These are phyloP conservation scores for Myotis myotis DNA, from an alignment of 2,797 vertebrate genomes.

Conservation along the genomic window DNA sequence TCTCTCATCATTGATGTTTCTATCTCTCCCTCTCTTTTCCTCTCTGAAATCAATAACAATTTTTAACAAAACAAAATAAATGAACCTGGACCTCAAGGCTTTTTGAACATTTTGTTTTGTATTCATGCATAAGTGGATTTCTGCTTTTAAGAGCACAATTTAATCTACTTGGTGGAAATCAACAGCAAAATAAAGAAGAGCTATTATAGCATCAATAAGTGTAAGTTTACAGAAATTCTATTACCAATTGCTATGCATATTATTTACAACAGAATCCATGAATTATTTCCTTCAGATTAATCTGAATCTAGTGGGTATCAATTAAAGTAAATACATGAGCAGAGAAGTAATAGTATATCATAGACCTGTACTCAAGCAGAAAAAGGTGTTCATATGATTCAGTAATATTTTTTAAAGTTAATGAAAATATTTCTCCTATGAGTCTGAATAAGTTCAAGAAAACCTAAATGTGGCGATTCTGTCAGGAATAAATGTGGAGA, in stretches of 20 bases:
- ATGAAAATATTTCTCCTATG: not conserved
- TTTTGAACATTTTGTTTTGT: slow-evolving; percentile 27
- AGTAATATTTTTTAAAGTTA: not conserved
- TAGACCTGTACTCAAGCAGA: not conserved
- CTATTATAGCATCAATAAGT: not conserved
- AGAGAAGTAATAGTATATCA: not conserved
- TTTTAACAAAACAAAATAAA: slow-evolving; percentile 27
- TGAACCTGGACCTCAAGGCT: not conserved
- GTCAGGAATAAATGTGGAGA: not conserved
- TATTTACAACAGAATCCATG: not conserved
- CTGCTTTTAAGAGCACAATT: not conserved
- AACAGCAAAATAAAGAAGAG: slow-evolving; percentile 4
- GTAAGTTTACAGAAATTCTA: slow-evolving; percentile 10
- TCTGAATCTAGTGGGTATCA: not conserved
- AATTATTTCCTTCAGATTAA: not conserved
- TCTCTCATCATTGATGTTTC: no score
- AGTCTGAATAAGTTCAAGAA: slow-evolving; percentile 15
- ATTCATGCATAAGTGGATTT: slow-evolving; percentile 4
- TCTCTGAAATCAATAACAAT: no score
- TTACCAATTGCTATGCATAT: not conserved
- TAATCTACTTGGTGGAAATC: not conserved
- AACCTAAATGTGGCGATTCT: not conserved
- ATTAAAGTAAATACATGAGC: not conserved
- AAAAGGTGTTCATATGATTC: not conserved
- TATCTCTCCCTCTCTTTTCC: no score